These are phyloP conservation scores for Crioceris asparagi DNA, from an alignment of 2,888 invertebrate genomes.

Conservation along the genomic window DNA sequence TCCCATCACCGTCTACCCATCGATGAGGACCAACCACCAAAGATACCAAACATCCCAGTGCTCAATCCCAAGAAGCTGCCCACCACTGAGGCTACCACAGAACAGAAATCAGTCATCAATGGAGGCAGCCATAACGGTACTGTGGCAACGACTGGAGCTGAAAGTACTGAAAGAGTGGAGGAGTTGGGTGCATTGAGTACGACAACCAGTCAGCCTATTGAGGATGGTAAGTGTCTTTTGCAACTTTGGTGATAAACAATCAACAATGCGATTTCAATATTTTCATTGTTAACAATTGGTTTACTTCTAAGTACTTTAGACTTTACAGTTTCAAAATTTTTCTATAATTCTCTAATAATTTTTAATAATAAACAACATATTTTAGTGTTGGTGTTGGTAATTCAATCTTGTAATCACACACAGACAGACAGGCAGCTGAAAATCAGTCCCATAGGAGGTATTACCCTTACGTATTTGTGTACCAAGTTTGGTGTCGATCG, in stretches of 20 bases:
- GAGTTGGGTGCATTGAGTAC: slow-evolving; percentile 30
- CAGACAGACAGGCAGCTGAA: too few relatives aligned
- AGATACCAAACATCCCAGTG: slow-evolving; percentile 44
- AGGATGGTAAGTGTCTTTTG: slow-evolving; percentile 4
- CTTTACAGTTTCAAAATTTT: too few relatives aligned
- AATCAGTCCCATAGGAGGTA: too few relatives aligned
- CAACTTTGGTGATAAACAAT: not conserved
- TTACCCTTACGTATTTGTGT: too few relatives aligned
- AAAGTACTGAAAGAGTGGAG: slow-evolving; percentile 40
- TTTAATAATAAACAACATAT: too few relatives aligned
- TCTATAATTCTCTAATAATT: too few relatives aligned
- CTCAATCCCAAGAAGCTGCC: slow-evolving; percentile 40
- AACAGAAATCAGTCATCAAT: slow-evolving; percentile 34
- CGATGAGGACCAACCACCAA: slow-evolving; percentile 43
- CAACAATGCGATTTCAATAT: not conserved
- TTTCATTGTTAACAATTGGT: not conserved
- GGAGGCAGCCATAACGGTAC: slow-evolving; percentile 18
- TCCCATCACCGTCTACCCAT: slow-evolving; percentile 76
- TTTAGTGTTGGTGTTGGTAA: too few relatives aligned
- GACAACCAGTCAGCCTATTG: slow-evolving; percentile 2
- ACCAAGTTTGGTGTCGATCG: too few relatives aligned
- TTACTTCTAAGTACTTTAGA: too few relatives aligned
- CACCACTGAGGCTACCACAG: slow-evolving; percentile 35
- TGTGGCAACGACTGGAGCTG: slow-evolving; percentile 21
- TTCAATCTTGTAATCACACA: too few relatives aligned